Base-by-base conservation (phyloP, 2,888 invertebrate genomes). In the Hedychridium roseum region DNA sequence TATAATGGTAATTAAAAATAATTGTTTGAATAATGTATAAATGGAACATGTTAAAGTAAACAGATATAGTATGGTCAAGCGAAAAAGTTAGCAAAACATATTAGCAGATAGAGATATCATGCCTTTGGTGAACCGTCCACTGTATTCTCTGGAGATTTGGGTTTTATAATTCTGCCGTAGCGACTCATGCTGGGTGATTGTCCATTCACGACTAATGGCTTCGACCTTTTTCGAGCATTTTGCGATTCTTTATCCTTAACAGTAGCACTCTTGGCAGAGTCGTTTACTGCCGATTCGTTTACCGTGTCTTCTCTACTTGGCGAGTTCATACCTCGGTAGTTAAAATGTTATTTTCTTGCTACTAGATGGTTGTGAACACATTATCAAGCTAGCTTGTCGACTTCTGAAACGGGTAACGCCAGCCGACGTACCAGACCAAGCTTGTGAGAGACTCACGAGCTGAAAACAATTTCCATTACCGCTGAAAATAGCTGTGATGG, bases 101-200 rank as follows among this genome's bases (percentile, higher is more conserved):
- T 14, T 12, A 15, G 32, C 16, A 28, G 7, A 9, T 40, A 26
- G n/a, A 15, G 4, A 15, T 37, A 55, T 55, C 60, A 21, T 66
- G 58, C 73, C 71, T 71, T 69, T 50, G 54, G 30, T 20, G 46
- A 56, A 15, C 52, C 54, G 18, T 45, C 43, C 42, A 53, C 41
- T 28, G 48, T 30, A 49, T 46, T 60, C 40, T 37, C 57, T 23
- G 58, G 66, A 30, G 68, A 62, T 39, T 85, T 86, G 3, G 81
- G 76, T 43, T 83, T 82, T 20, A 84, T 81, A 39, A 83, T 79
- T 69, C 87, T 80, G 5, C 87, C 86, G 73, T 85, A 87, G 9
- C 87, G 82, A 59, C 86, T 87, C 18, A 77, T 82, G 31, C 55
- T 48, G 2, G 52, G 51, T 11, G 47, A 44, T 26, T 4, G 44